Conservation (phyloP, 2,797 vertebrate species). For the Ambastaia sidthimunki region DNA sequence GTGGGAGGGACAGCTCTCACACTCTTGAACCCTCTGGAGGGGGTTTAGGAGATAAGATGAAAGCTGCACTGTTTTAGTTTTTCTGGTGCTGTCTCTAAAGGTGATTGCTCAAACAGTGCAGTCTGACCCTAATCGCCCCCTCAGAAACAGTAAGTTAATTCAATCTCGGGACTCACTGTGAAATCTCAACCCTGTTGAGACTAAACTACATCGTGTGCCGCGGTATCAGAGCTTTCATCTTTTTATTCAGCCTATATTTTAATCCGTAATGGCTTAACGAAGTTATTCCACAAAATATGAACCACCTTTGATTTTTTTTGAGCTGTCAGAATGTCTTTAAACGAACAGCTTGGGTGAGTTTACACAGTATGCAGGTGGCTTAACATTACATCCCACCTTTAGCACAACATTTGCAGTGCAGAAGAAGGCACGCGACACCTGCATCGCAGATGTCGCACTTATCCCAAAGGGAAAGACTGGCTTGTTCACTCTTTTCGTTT, state of each 20-base stretch:
- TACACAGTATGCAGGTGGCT: constrained; percentile 21
- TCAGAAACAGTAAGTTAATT: constrained; percentile 26
- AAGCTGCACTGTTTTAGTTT: constrained; percentile 30
- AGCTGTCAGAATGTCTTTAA: constrained; percentile 7
- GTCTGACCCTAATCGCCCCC: neutral
- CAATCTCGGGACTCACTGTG: neutral
- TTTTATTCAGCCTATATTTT: neutral
- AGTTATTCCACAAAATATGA: neutral
- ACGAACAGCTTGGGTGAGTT: neutral
- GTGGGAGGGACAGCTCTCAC: neutral
- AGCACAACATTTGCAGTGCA: neutral
- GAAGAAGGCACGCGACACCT: constrained; percentile 34
- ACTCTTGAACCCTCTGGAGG: neutral
- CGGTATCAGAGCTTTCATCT: constrained; percentile 19
- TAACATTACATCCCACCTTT: constrained; percentile 17
- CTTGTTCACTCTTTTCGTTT: constrained; percentile 30
- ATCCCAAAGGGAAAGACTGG: constrained; percentile 15
- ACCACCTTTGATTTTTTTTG: neutral
- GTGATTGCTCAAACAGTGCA: neutral
- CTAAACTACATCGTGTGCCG: neutral
- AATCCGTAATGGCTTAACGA: neutral
- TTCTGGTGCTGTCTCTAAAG: neutral
- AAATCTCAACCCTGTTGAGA: constrained; percentile 30
- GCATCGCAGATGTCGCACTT: constrained; percentile 19
- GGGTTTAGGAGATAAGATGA: constrained; percentile 20